Evolutionary conservation across 2,113 vertebrate species (phyloP).

Genomic region (Okapia johnstoni): DNA sequence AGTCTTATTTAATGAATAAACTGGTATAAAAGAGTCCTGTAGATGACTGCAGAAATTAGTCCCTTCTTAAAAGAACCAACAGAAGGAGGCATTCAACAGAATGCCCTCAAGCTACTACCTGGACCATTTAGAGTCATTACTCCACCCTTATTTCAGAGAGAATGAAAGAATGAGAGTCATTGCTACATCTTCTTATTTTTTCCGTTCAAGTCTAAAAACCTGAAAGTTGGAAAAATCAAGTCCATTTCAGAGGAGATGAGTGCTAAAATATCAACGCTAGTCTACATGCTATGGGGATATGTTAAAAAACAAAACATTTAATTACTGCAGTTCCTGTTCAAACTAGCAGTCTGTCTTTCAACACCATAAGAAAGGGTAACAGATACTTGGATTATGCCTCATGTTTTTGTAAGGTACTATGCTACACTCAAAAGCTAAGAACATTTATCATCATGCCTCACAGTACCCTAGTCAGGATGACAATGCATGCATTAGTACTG

Average conservation of each 20-base stretch:
- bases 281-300: background rate
- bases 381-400: background rate
- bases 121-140: background rate
- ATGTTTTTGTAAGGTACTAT: background rate
- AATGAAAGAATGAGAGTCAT: background rate
- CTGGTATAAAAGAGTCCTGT: background rate
- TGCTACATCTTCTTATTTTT: background rate
- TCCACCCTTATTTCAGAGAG: background rate
- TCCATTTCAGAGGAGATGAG: background rate
- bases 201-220: background rate
- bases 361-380: background rate
- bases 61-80: background rate
- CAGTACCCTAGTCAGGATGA: background rate
- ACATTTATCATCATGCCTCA: background rate
- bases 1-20: conserved; percentile 24
- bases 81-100: background rate
- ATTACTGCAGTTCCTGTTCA: background rate
- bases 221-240: background rate
- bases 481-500: background rate
- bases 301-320: background rate
- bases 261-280: background rate
- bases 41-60: background rate
- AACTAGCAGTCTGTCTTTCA: background rate
- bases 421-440: background rate
- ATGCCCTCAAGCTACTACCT: background rate